Evolutionary conservation across 2,888 invertebrate genomes (phyloP).

Genomic region (Coelinius sp.): DNA sequence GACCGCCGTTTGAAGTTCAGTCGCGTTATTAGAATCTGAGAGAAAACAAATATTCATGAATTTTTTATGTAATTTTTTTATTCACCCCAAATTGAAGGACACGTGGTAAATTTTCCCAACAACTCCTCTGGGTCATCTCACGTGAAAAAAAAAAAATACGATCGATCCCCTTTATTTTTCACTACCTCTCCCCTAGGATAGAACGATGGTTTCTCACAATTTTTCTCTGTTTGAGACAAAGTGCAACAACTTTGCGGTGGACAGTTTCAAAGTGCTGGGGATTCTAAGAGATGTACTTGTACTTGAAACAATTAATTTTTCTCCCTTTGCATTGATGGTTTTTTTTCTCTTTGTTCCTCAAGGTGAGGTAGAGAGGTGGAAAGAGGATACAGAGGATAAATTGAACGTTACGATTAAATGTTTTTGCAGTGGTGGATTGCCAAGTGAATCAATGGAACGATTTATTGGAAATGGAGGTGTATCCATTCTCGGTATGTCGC

Average conservation of each 20-base stretch:
- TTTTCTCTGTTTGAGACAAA: slow-evolving; percentile 26
- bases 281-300: slow-evolving; percentile 10
- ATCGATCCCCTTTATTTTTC: slow-evolving; percentile 18
- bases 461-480: background rate
- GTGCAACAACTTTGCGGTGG: slow-evolving; percentile 30
- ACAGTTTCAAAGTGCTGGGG: slow-evolving; percentile 29
- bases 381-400: no score
- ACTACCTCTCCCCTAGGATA: background rate
- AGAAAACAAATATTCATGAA: slow-evolving; percentile 25
- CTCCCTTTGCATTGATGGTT: background rate
- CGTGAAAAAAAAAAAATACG: slow-evolving; percentile 7
- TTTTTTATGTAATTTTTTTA: slow-evolving; percentile 22
- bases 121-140: slow-evolving; percentile 12
- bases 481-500: background rate
- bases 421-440: background rate
- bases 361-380: no score
- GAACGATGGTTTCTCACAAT: slow-evolving; percentile 21
- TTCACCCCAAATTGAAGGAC: background rate
- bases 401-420: background rate
- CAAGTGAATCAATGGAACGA: background rate
- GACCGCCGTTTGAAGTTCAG: slow-evolving; percentile 45
- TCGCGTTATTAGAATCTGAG: slow-evolving; percentile 10
- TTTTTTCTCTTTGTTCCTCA: background rate
- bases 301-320: slow-evolving; percentile 10
- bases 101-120: slow-evolving; percentile 5